Conservation (phyloP, 1,140 invertebrate species). For the Acromyrmex heyeri region DNA sequence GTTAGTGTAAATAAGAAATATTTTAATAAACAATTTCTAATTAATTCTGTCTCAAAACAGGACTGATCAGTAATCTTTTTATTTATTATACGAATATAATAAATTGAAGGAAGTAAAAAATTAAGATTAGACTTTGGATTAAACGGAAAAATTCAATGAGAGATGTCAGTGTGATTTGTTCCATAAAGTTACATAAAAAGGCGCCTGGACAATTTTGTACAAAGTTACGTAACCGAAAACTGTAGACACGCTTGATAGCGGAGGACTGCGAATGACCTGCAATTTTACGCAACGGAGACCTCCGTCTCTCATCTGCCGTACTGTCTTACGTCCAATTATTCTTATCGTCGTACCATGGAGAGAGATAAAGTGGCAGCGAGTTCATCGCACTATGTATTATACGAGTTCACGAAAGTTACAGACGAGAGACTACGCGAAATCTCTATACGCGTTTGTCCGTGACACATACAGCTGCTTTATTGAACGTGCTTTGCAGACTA, state of each 20-base stretch:
- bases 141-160: not conserved
- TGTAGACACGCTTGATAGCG: conserved; percentile 42
- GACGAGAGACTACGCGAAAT: conserved; percentile 25
- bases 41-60: not conserved
- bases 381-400: conserved; percentile 69
- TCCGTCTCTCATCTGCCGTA: conserved; percentile 2
- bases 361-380: conserved; percentile 64
- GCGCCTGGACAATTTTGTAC: not conserved
- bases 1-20: conserved; percentile 8
- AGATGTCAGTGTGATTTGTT: not conserved
- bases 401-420: conserved; percentile 66
- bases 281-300: conserved; percentile 57
- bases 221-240: conserved; percentile 39
- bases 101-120: not conserved
- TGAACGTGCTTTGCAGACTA: conserved; percentile 15
- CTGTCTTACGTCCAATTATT: conserved; percentile 49
- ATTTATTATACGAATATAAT: not conserved
- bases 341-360: conserved; percentile 59
- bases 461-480: conserved; percentile 30
- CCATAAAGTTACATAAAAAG: not conserved
- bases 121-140: not conserved
- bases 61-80: not conserved
- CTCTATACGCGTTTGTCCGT: conserved; percentile 11
- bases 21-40: not conserved
- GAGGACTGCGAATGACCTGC: conserved; percentile 47